phyloP scores from a whole-genome alignment of 2,797 vertebrate species.

The Erethizon dorsatum region DNA sequence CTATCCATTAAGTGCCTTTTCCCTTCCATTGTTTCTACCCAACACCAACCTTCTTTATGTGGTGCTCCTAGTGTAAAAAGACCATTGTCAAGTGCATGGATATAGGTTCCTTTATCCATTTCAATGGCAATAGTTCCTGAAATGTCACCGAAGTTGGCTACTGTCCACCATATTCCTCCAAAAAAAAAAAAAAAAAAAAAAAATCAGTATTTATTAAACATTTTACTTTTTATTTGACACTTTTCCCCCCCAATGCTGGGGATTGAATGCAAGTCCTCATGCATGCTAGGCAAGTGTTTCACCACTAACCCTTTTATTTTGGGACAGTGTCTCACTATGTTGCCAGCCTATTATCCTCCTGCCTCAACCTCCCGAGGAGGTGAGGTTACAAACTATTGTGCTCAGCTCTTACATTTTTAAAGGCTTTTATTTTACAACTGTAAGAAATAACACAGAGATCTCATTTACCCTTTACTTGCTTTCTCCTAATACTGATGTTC shows the following conservation, averaged over 20 bases:
- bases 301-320: neutral
- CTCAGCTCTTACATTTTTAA: neutral
- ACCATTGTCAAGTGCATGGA: slow-evolving; percentile 97
- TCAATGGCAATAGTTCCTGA: slow-evolving; percentile 96
- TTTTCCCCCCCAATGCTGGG: neutral
- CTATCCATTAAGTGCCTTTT: neutral
- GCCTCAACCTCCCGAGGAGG: neutral
- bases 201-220: slow-evolving; percentile 30
- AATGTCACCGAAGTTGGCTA: slow-evolving; percentile 94
- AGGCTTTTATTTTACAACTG: neutral
- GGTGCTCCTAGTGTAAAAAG: slow-evolving; percentile 97
- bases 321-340: neutral
- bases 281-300: neutral
- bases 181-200: slow-evolving; percentile 60
- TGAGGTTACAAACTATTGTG: neutral
- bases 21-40: neutral
- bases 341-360: neutral
- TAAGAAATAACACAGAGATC: slow-evolving; percentile 49
- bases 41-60: slow-evolving; percentile 93
- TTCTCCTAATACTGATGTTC: neutral
- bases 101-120: slow-evolving; percentile 96
- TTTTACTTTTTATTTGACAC: neutral
- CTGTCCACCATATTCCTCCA: slow-evolving; percentile 96
- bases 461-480: neutral
- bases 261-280: neutral